These are phyloP conservation scores for Gymnosoma rotundatum DNA, from an alignment of 2,888 invertebrate species.

Conservation along the genomic window DNA sequence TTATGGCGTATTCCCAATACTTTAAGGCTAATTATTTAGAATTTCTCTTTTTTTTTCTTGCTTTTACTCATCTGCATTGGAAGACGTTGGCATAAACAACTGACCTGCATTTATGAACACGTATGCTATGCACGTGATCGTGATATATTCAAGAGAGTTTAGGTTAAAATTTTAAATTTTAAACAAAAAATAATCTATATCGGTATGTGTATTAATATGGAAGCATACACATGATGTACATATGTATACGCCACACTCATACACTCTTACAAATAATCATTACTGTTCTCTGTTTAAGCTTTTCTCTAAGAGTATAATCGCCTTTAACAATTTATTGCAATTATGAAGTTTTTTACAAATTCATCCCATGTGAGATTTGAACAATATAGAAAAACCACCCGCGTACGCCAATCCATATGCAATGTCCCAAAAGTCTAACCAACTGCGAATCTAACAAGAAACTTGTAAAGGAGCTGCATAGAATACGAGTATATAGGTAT, in stretches of 20 bases:
- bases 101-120: slow-evolving; percentile 10
- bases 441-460: slow-evolving; percentile 48
- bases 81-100: slow-evolving; percentile 8
- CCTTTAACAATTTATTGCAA: slow-evolving; percentile 7
- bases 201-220: neutral
- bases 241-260: neutral
- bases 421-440: slow-evolving; percentile 48
- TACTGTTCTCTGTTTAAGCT: neutral
- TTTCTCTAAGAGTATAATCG: slow-evolving; percentile 6
- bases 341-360: slow-evolving; percentile 62
- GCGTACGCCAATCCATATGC: too few relatives aligned
- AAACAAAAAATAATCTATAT: too few relatives aligned
- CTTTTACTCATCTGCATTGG: slow-evolving; percentile 17
- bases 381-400: neutral
- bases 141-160: neutral
- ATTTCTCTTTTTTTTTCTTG: neutral
- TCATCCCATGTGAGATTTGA: slow-evolving; percentile 56
- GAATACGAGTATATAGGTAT: neutral
- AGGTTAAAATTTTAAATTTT: too few relatives aligned
- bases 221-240: neutral
- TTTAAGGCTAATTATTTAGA: neutral
- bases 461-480: slow-evolving; percentile 35
- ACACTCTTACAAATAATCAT: neutral
- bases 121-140: neutral
- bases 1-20: neutral